Conservation (phyloP, 2,888 invertebrate species). For the Camponotus fellah region DNA sequence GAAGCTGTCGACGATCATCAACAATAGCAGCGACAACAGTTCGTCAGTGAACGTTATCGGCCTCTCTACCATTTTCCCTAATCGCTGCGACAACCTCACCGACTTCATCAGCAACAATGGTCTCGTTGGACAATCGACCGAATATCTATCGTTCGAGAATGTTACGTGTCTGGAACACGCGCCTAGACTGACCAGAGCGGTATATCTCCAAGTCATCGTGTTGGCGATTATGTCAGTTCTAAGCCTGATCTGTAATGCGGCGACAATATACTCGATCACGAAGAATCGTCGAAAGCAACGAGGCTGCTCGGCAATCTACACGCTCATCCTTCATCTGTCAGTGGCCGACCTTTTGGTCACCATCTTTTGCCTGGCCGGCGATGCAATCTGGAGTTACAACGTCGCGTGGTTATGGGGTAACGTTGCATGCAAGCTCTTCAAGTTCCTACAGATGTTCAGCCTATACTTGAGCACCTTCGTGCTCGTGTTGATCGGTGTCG, state of each 20-base stretch:
- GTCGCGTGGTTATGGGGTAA: slow-evolving; percentile 94
- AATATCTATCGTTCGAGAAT: slow-evolving; percentile 52
- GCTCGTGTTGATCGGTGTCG: slow-evolving; percentile 93
- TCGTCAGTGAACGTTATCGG: not conserved
- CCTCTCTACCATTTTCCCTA: not conserved
- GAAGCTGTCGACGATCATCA: slow-evolving; percentile 12
- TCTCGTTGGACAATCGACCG: not conserved
- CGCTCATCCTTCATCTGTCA: slow-evolving; percentile 93
- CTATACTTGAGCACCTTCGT: slow-evolving; percentile 94
- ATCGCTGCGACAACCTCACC: slow-evolving; percentile 70
- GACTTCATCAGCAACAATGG: slow-evolving; percentile 45
- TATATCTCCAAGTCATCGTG: slow-evolving; percentile 90
- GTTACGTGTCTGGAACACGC: slow-evolving; percentile 89
- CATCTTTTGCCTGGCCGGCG: slow-evolving; percentile 93
- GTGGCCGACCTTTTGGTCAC: slow-evolving; percentile 94
- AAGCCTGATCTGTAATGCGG: slow-evolving; percentile 91
- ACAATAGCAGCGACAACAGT: not conserved
- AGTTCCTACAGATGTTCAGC: slow-evolving; percentile 93
- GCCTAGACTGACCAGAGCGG: slow-evolving; percentile 89
- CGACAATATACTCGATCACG: slow-evolving; percentile 92
- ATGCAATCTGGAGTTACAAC: slow-evolving; percentile 93
- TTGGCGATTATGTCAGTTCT: slow-evolving; percentile 90
- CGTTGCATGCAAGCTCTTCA: slow-evolving; percentile 92
- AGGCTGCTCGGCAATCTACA: slow-evolving; percentile 91
- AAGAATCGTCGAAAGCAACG: slow-evolving; percentile 89